A percentile compares a stretch with the other conserved stretches of the same genome.
Conservation (phyloP, 2,888 invertebrate genomes). For the Arge pagana region DNA sequence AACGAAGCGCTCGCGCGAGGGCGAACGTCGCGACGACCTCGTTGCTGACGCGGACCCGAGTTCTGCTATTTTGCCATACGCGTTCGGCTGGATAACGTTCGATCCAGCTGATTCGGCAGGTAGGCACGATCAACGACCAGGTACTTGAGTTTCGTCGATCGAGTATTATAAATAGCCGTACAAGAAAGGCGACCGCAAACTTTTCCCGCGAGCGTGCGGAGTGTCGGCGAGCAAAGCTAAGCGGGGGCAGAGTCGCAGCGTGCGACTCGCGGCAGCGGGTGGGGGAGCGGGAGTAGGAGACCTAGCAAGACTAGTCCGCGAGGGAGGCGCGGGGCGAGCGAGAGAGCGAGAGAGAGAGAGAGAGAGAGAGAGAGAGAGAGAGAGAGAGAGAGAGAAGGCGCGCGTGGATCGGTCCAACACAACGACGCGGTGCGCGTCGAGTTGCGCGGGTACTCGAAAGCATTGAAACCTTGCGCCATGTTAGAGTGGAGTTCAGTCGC, state of each 20-base stretch:
- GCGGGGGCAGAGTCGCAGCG: conserved; percentile 8
- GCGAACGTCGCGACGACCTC: too few species aligned
- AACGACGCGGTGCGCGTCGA: conserved; percentile 34
- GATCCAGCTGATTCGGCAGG: conserved; percentile 13
- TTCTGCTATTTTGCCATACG: too few species aligned
- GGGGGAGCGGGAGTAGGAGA: conserved; percentile 4
- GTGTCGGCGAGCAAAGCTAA: conserved; percentile 18
- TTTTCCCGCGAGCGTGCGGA: conserved; percentile 33
- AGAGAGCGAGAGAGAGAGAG: conserved; percentile 56
- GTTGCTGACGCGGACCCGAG: too few species aligned
- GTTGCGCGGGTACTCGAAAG: conserved; percentile 42
- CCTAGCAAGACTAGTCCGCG: background rate
- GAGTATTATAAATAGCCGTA: conserved; percentile 33
- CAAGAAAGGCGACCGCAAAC: conserved; percentile 38
- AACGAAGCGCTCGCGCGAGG: too few species aligned
- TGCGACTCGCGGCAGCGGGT: conserved; percentile 11
- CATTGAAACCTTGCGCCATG: conserved; percentile 58
- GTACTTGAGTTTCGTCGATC: conserved; percentile 8
- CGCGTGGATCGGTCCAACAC: conserved; percentile 54
- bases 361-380: conserved; percentile 60
- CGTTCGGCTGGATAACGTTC: conserved; percentile 1
- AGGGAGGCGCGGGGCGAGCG: background rate
- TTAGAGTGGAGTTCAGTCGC: conserved; percentile 52
- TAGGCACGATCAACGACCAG: background rate
- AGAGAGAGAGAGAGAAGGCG: conserved; percentile 60